Evolutionary conservation across 2,797 vertebrate species (phyloP).

Genomic region (Hoplostethus atlanticus): DNA sequence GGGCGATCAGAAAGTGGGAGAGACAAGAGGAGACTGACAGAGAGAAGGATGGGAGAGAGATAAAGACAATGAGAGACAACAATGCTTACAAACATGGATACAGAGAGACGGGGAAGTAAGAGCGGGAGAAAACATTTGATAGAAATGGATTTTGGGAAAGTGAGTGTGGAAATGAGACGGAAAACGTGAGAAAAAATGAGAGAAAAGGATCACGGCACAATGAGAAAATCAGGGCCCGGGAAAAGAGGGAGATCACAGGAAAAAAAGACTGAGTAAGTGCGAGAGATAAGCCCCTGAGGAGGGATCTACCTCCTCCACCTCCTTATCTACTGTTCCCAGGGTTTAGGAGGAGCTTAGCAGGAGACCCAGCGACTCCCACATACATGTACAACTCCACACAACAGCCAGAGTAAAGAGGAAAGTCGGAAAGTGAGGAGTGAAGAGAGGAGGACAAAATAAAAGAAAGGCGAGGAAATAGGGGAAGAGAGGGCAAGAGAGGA

Average conservation of each 20-base stretch:
- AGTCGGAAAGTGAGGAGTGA: conserved; percentile 16
- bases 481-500: not conserved
- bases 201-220: conserved; percentile 8
- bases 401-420: not conserved
- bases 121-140: not conserved
- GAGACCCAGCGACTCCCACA: conserved; percentile 23
- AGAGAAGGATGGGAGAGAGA: not conserved
- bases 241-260: conserved; percentile 42
- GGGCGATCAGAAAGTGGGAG: conserved; percentile 16
- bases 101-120: not conserved
- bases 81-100: conserved; percentile 17
- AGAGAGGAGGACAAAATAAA: not conserved
- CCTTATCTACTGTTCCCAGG: conserved; percentile 60
- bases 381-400: conserved; percentile 19
- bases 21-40: conserved; percentile 12
- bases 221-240: conserved; percentile 28
- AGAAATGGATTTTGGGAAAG: conserved; percentile 7
- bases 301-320: conserved; percentile 49
- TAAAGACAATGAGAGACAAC: conserved; percentile 1
- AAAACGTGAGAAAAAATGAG: not conserved
- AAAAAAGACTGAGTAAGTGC: conserved; percentile 13
- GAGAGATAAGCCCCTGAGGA: conserved; percentile 58
- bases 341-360: conserved; percentile 48
- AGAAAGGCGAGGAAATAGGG: too few relatives aligned
- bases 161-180: conserved; percentile 6